Percentiles rank a stretch among this genome's conserved stretches.
phyloP scores from a whole-genome alignment of 2,113 vertebrate genomes.

The Lampris megalopsis region DNA sequence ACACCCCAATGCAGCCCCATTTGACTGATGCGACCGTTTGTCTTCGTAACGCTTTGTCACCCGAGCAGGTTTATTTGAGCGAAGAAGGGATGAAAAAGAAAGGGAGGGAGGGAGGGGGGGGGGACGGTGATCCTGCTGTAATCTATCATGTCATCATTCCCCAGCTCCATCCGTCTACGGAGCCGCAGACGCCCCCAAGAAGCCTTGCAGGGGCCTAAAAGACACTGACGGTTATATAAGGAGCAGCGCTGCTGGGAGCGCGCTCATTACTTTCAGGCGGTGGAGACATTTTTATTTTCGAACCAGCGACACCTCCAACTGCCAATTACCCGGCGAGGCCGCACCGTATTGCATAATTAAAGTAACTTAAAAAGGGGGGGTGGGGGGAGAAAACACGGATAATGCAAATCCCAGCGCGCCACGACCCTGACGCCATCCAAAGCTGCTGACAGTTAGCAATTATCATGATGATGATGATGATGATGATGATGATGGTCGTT shows the following conservation, averaged over 20 bases:
- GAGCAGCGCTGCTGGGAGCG: neutral
- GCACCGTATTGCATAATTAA: neutral
- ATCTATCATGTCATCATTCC: constrained; percentile 42
- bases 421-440: neutral
- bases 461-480: neutral
- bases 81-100: constrained; percentile 30
- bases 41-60: constrained; percentile 30
- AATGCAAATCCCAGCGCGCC: neutral
- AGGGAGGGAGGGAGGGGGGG: neutral
- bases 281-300: no score
- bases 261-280: no score
- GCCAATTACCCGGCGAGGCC: neutral
- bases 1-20: constrained; percentile 31
- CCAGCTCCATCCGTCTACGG: constrained; percentile 19
- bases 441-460: neutral
- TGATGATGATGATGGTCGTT: no score
- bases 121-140: constrained; percentile 36
- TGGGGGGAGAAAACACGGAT: neutral
- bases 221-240: constrained; percentile 21
- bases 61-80: constrained; percentile 42
- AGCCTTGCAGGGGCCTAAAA: neutral
- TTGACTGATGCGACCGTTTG: constrained; percentile 51
- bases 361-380: neutral
- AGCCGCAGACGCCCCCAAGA: constrained; percentile 15
- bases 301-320: no score